A percentile compares a stretch with the other conserved stretches of the same genome.
These are phyloP conservation scores for Strix occidentalis DNA, from an alignment of 2,797 vertebrate genomes.

Conservation along the genomic window DNA sequence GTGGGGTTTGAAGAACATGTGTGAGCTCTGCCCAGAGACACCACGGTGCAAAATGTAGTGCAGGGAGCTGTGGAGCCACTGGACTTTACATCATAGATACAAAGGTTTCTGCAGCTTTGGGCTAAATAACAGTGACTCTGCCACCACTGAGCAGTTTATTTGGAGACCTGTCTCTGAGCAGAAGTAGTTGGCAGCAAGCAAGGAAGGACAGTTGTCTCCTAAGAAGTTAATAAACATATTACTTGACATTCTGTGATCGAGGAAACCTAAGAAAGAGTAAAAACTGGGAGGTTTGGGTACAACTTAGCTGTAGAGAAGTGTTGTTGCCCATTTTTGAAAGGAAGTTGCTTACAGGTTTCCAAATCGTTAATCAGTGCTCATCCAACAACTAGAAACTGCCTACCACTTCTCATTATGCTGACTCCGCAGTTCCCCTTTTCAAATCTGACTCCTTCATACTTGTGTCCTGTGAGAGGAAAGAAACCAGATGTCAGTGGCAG, in stretches of 20 bases:
- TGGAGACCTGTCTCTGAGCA: not conserved
- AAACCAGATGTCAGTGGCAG: not conserved
- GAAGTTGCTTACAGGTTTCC: not conserved
- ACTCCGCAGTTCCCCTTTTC: conserved; percentile 91
- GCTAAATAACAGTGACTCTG: not conserved
- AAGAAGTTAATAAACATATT: no score
- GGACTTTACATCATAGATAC: not conserved
- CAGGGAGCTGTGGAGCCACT: not conserved
- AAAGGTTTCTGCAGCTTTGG: not conserved
- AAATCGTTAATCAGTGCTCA: not conserved
- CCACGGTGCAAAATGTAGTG: fast-evolving
- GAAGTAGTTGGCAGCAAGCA: fast-evolving
- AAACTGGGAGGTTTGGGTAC: not conserved
- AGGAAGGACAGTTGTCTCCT: no score
- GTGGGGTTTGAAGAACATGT: not conserved
- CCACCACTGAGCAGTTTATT: not conserved
- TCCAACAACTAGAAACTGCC: conserved; percentile 23
- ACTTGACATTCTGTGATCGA: not conserved
- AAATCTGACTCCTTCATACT: conserved; percentile 93
- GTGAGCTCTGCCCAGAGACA: not conserved
- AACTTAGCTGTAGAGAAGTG: not conserved
- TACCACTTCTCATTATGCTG: conserved; percentile 93
- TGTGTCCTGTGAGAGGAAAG: conserved; percentile 83
- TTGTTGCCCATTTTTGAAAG: not conserved
- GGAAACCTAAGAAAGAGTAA: not conserved